phyloP scores from a whole-genome alignment of 2,797 vertebrate genomes.

The Tarsius wallacei region DNA sequence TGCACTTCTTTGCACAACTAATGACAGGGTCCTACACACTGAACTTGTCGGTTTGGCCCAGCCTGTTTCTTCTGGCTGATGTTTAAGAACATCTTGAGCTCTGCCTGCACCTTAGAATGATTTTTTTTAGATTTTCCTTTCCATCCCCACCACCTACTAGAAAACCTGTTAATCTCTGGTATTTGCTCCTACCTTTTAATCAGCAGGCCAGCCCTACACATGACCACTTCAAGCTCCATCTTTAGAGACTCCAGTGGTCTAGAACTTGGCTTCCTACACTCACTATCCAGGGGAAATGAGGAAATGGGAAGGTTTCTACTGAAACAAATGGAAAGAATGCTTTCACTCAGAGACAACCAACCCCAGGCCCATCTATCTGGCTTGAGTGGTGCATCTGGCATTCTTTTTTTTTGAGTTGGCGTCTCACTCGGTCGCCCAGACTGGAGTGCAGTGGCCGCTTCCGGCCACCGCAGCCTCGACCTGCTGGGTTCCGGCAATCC shows the following conservation, averaged over 20 bases:
- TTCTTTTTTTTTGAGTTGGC: too few relatives aligned
- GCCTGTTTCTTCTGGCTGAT: neutral
- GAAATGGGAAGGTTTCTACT: neutral
- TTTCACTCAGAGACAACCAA: neutral
- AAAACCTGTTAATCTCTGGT: neutral
- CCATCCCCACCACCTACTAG: neutral
- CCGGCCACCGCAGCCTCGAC: too few relatives aligned
- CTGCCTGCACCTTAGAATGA: neutral
- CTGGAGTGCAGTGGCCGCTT: too few relatives aligned
- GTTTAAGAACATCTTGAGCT: neutral
- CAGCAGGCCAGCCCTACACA: neutral
- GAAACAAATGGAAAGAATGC: neutral
- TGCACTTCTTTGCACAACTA: neutral
- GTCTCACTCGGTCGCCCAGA: too few relatives aligned
- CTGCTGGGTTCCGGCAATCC: too few relatives aligned
- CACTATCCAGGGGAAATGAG: neutral
- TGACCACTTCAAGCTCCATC: neutral
- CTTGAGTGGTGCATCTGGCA: rapidly evolving
- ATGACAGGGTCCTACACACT: neutral
- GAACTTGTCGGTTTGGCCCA: neutral
- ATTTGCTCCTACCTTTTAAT: neutral
- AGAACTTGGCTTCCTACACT: neutral
- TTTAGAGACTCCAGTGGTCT: neutral
- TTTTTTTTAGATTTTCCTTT: neutral
- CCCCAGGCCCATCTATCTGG: neutral